Conservation (phyloP, 1,140 invertebrate species). For the Drosophila sturtevanti region DNA sequence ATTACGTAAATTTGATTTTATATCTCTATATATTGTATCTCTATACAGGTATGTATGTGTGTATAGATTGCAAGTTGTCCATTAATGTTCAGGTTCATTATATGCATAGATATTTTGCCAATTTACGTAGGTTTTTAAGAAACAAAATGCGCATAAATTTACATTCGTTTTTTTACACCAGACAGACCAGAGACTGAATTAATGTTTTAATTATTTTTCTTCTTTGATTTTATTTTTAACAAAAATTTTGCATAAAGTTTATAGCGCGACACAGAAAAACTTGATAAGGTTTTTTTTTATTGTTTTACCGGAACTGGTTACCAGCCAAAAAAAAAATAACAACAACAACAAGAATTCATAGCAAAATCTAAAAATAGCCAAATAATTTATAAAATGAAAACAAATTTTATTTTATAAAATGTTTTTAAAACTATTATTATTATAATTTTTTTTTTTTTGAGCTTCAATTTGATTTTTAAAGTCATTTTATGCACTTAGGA, state of each 20-base stretch:
- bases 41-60: not conserved
- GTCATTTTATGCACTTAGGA: not conserved
- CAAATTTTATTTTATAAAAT: not conserved
- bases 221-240: conserved; percentile 16
- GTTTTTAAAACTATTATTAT: not conserved
- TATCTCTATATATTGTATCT: not conserved
- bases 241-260: conserved; percentile 35
- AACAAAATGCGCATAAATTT: conserved; percentile 54
- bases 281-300: conserved; percentile 39
- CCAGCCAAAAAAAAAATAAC: conserved; percentile 27
- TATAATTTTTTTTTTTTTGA: not conserved
- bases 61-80: not conserved
- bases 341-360: conserved; percentile 5
- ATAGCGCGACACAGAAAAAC: conserved; percentile 52
- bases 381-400: not conserved
- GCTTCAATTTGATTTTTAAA: not conserved
- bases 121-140: conserved; percentile 34
- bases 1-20: conserved; percentile 14
- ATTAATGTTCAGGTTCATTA: conserved; percentile 27
- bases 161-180: conserved; percentile 27
- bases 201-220: conserved; percentile 18
- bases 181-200: conserved; percentile 51
- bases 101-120: conserved; percentile 1
- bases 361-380: conserved; percentile 16
- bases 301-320: conserved; percentile 59